Conservation (phyloP, 2,888 invertebrate species). For the Octodonta nipae region DNA sequence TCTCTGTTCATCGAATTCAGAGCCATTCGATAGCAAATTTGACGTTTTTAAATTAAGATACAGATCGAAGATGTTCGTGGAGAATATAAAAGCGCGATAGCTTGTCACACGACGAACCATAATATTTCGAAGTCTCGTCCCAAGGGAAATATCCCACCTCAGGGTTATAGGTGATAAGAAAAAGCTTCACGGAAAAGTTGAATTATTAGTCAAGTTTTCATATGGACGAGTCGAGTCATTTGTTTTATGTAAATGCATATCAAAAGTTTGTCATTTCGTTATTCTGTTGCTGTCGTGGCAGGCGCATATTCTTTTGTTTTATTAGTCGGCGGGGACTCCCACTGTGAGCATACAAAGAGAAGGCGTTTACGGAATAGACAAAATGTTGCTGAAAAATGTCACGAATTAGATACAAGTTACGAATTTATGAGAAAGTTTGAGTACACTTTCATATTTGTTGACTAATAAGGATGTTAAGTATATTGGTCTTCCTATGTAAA, state of each 20-base stretch:
- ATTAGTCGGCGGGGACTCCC: too few relatives aligned
- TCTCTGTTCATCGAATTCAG: conserved; percentile 3
- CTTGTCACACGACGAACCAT: conserved; percentile 5
- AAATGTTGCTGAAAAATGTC: too few relatives aligned
- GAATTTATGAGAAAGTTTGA: too few relatives aligned
- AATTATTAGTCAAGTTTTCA: conserved; percentile 40
- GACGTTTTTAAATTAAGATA: conserved; percentile 31
- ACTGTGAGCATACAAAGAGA: too few relatives aligned
- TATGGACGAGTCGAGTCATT: conserved; percentile 38
- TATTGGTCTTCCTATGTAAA: too few relatives aligned
- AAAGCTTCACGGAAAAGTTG: conserved; percentile 25
- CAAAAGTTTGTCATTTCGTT: conserved; percentile 36
- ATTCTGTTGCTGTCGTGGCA: too few relatives aligned
- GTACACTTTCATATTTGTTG: too few relatives aligned
- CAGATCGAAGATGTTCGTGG: conserved; percentile 19
- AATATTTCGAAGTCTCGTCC: conserved; percentile 19
- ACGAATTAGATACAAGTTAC: too few relatives aligned
- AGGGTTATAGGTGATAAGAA: conserved; percentile 22
- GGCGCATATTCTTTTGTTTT: too few relatives aligned
- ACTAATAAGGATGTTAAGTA: too few relatives aligned
- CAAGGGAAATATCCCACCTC: conserved; percentile 33
- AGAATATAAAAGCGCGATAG: conserved; percentile 12
- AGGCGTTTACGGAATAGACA: too few relatives aligned
- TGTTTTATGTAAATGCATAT: conserved; percentile 39
- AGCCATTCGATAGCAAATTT: conserved; percentile 16